These are phyloP conservation scores for Abrostola tripartita DNA, from an alignment of 2,888 invertebrate species.

Conservation along the genomic window DNA sequence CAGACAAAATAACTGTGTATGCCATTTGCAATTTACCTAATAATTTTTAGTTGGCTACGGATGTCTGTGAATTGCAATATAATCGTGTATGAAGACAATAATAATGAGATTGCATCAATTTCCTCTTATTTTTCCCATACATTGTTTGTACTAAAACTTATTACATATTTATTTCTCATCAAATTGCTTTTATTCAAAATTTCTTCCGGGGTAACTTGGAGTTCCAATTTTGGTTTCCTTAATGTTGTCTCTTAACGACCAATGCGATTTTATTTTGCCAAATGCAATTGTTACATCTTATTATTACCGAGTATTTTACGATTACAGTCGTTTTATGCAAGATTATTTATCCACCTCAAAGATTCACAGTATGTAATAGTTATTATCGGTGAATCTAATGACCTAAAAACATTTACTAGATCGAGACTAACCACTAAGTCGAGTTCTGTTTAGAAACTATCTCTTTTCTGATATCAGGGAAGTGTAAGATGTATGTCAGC, in stretches of 20 bases:
- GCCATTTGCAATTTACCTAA: conserved; percentile 55
- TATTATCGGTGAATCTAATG: conserved; percentile 19
- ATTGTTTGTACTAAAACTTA: conserved; percentile 6
- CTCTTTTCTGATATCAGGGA: conserved; percentile 38
- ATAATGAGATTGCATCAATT: conserved; percentile 26
- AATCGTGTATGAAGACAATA: conserved; percentile 21
- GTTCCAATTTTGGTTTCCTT: not conserved
- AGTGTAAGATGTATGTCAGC: conserved; percentile 34
- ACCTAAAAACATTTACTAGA: conserved; percentile 23
- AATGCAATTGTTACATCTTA: not conserved
- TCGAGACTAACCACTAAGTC: conserved; percentile 18
- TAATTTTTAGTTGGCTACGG: conserved; percentile 62
- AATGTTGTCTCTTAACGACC: not conserved
- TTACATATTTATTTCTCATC: not conserved
- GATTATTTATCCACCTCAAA: conserved; percentile 2
- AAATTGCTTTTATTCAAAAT: not conserved
- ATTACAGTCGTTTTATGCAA: not conserved
- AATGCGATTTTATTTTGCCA: not conserved
- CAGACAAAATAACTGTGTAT: conserved; percentile 59
- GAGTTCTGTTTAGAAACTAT: conserved; percentile 30
- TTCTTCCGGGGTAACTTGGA: no score
- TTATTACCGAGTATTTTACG: conserved; percentile 7
- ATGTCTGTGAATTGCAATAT: conserved; percentile 35
- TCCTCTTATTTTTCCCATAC: conserved; percentile 29
- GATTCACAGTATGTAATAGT: not conserved